These are phyloP conservation scores for Rhamphomyia laevipes DNA, from an alignment of 2,888 invertebrate genomes.

Conservation along the genomic window DNA sequence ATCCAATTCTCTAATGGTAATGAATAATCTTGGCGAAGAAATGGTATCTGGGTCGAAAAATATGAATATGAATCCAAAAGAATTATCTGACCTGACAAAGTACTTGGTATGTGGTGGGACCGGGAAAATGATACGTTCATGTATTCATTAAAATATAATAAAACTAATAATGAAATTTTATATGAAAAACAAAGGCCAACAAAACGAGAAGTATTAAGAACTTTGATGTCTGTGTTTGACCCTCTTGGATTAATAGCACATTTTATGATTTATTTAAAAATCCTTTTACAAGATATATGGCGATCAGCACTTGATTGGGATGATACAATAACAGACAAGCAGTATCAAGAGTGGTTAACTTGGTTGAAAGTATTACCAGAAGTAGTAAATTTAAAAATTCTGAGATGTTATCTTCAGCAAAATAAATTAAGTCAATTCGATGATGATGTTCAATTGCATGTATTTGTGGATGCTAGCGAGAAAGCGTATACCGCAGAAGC, in stretches of 20 bases:
- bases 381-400: conserved; percentile 14
- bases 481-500: conserved; percentile 18
- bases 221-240: conserved; percentile 22
- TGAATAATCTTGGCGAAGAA: conserved; percentile 7
- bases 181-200: conserved; percentile 5
- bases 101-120: conserved; percentile 14
- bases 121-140: conserved; percentile 9
- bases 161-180: conserved; percentile 9
- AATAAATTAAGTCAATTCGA: not conserved
- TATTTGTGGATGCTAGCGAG: conserved; percentile 16
- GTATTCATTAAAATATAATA: conserved; percentile 11
- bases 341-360: conserved; percentile 13
- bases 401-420: conserved; percentile 13
- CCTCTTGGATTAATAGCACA: conserved; percentile 20
- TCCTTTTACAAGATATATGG: conserved; percentile 13
- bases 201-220: conserved; percentile 12
- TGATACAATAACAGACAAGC: conserved; percentile 12
- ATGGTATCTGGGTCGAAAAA: not conserved
- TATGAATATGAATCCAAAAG: not conserved
- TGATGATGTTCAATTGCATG: conserved; percentile 10
- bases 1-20: conserved; percentile 12
- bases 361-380: conserved; percentile 15
- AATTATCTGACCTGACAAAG: conserved; percentile 9
- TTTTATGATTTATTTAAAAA: conserved; percentile 13
- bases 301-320: conserved; percentile 9